Percentiles rank a stretch among this genome's conserved stretches.
Evolutionary conservation across 2,888 invertebrate species (phyloP).

Genomic region (Idaea aversata): DNA sequence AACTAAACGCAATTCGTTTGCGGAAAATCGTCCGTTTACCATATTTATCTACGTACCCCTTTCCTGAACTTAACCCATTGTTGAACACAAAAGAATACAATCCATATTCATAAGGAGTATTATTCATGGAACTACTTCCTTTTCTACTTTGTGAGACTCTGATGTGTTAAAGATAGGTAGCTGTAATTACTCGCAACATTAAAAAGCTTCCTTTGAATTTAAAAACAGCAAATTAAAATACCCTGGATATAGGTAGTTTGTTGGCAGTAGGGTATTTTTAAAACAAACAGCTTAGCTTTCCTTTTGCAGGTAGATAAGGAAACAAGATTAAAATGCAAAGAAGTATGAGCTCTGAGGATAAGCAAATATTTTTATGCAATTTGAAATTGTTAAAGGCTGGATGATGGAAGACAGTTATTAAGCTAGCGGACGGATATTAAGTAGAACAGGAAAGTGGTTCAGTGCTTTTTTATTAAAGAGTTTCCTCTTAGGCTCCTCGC

Average conservation of each 20-base stretch:
- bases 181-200: constrained; percentile 25
- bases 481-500: neutral
- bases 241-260: neutral
- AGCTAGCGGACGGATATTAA: neutral
- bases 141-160: constrained; percentile 20
- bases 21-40: constrained; percentile 42
- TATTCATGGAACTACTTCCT: constrained; percentile 40
- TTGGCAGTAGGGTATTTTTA: neutral
- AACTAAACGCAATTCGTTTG: neutral
- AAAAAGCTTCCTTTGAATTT: neutral
- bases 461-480: neutral
- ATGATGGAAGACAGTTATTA: neutral
- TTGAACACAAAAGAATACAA: constrained; percentile 41
- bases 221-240: neutral
- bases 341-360: neutral
- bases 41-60: constrained; percentile 41
- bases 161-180: constrained; percentile 22
- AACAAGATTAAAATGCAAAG: neutral
- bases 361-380: neutral
- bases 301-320: neutral
- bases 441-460: constrained; percentile 1
- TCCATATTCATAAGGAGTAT: constrained; percentile 48
- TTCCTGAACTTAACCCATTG: constrained; percentile 31
- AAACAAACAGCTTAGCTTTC: neutral
- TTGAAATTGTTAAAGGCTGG: constrained; percentile 1